Evolutionary conservation across 2,888 invertebrate genomes (phyloP), one percentile per base, ranked within the genome.

Genomic region (Eristalis arbustorum): DNA sequence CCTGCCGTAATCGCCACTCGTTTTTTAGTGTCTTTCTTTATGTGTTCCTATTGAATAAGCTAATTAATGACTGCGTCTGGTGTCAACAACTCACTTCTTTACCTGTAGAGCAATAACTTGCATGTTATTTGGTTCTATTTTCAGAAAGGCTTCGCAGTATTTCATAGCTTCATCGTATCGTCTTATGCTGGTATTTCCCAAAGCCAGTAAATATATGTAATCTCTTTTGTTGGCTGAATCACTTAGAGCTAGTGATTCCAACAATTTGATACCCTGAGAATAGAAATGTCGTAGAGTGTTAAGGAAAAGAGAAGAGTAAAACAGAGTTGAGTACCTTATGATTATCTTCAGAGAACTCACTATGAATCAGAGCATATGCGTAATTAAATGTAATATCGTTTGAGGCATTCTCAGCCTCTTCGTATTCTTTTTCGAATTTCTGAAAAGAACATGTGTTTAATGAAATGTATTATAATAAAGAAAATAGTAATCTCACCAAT

Each of bases 141-240:
- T 95, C 6, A 97, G 93, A 92, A 98, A 96, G n/a, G 95, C 94
- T 91, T 96, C 95, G 37, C 97, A 95, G 92, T 97, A 98, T 75
- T 96, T 95, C 83, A 98, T 92, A 0, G 98, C 97, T 90, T 96
- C 95, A 81, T 95, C 94, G 92, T 98, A 98, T 92, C 98, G 96
- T 95, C 98, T 98, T 90, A 98, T 94, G 91, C 98, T 95, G 1
- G 98, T 97, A 93, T 97, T 96, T 87, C 98, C 99, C 90, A 99
- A 96, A 4, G 98, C 97, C 92, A 99, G 94, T 93, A 98, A 99
- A 94, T 97, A 99, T 73, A 99, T 94, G 92, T 98, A 99, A 93
- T 99, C 98, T 87, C 99, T 94, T 91, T 96, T 96, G 68, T 97
- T 97, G 10, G 96, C 96, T 25, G 95, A 95, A 90, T 96, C 95